A percentile compares a stretch with the other conserved stretches of the same genome.
Conservation (phyloP, 2,888 invertebrate genomes). For the Tholera decimalis region DNA sequence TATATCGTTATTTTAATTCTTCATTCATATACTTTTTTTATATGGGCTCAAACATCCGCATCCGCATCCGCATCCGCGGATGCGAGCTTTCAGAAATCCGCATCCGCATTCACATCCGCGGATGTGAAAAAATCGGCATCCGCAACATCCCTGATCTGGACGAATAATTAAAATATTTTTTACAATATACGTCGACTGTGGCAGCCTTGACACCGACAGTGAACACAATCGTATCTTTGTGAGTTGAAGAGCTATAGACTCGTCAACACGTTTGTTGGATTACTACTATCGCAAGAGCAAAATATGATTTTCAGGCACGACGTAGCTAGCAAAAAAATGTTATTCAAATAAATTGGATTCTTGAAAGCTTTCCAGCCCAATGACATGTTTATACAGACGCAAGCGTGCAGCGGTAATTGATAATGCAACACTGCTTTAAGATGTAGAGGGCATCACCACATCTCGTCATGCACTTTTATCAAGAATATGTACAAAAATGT, state of each 20-base stretch:
- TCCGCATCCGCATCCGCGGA: too few species aligned
- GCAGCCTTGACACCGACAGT: neutral
- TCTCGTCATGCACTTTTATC: neutral
- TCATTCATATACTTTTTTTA: too few species aligned
- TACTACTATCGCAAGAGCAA: neutral
- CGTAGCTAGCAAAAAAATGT: too few species aligned
- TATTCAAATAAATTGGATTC: neutral
- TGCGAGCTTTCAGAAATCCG: too few species aligned
- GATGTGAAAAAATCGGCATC: too few species aligned
- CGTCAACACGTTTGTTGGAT: neutral
- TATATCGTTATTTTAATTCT: too few species aligned
- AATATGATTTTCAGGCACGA: neutral
- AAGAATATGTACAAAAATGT: neutral
- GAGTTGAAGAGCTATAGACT: neutral
- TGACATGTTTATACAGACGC: too few species aligned
- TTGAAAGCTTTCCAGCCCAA: too few species aligned
- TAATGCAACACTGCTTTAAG: neutral
- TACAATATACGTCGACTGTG: neutral
- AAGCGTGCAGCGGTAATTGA: neutral
- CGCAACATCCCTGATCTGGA: too few species aligned
- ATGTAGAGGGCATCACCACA: neutral
- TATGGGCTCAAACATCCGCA: too few species aligned
- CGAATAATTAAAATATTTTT: neutral
- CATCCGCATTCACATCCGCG: too few species aligned
- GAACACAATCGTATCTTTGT: conserved; percentile 1